A percentile compares a stretch with the other conserved stretches of the same genome.
These are phyloP conservation scores for Cephalopterus ornatus DNA, from an alignment of 2,113 vertebrate species.

Conservation along the genomic window DNA sequence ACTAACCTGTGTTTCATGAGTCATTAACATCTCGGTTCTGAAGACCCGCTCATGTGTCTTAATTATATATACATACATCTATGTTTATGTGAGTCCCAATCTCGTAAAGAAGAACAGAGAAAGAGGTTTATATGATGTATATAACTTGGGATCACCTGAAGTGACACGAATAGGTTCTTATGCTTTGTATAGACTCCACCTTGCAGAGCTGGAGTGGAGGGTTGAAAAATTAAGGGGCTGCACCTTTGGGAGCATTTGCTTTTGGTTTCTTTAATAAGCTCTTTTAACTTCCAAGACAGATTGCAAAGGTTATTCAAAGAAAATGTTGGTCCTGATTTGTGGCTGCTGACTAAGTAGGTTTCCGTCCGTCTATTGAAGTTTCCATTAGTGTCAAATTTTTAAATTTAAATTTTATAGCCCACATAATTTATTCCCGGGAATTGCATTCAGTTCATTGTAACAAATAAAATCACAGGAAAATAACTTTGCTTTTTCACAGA, in stretches of 20 bases:
- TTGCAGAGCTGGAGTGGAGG: background rate
- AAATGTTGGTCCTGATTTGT: background rate
- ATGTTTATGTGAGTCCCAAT: background rate
- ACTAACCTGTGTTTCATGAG: background rate
- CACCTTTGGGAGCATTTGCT: background rate
- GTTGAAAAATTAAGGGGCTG: background rate
- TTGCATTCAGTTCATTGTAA: background rate
- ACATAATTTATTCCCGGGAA: background rate
- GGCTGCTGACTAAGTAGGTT: constrained; percentile 21
- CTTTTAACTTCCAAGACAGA: background rate
- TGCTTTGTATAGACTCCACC: background rate
- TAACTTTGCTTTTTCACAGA: constrained; percentile 17
- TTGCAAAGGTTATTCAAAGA: background rate
- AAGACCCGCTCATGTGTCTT: background rate
- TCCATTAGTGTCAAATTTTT: constrained; percentile 47
- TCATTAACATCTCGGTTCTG: background rate
- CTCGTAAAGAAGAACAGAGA: background rate
- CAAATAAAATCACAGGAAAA: constrained; percentile 50
- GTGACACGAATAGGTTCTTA: accelerated
- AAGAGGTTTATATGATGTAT: accelerated
- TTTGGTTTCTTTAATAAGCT: background rate
- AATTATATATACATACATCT: background rate
- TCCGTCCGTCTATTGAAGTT: background rate
- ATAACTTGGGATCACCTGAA: background rate
- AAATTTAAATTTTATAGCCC: constrained; percentile 24